Evolutionary conservation across 2,888 invertebrate species (phyloP).

Genomic region (Tryphoninae sp.): DNA sequence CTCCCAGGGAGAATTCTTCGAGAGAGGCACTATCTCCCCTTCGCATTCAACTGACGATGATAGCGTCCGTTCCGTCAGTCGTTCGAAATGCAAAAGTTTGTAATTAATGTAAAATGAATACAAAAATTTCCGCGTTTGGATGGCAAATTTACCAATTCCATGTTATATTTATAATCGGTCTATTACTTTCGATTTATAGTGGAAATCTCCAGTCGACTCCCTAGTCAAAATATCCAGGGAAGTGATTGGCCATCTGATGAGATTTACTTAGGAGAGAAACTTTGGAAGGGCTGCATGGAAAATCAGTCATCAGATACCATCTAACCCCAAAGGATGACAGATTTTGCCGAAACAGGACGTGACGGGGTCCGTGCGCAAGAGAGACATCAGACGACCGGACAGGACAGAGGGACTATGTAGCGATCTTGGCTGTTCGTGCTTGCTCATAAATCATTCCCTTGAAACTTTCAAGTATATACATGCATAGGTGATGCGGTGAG

Average conservation of each 20-base stretch:
- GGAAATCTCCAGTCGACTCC: background rate
- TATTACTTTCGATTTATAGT: background rate
- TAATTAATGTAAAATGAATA: too few relatives aligned
- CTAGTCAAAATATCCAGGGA: background rate
- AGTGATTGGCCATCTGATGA: background rate
- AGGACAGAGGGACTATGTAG: constrained; percentile 25
- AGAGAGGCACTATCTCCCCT: constrained; percentile 39
- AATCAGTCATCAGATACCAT: background rate
- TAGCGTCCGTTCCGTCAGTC: constrained; percentile 16
- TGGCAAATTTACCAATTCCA: too few relatives aligned
- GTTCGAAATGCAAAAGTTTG: too few relatives aligned
- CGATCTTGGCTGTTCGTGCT: constrained; percentile 68
- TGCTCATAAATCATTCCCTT: constrained; percentile 76
- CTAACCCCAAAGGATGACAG: constrained; percentile 1
- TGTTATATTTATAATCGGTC: background rate
- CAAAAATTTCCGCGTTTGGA: too few relatives aligned
- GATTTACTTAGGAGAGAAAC: too few relatives aligned
- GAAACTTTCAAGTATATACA: constrained; percentile 73
- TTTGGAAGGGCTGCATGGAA: too few relatives aligned
- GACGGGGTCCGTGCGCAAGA: background rate
- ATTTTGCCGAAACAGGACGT: constrained; percentile 27
- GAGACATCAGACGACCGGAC: constrained; percentile 7
- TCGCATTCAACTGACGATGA: constrained; percentile 47
- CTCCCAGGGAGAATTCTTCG: constrained; percentile 37
- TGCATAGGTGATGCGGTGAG: constrained; percentile 20